Conservation (phyloP, 2,888 invertebrate species). For the Timema cristinae region DNA sequence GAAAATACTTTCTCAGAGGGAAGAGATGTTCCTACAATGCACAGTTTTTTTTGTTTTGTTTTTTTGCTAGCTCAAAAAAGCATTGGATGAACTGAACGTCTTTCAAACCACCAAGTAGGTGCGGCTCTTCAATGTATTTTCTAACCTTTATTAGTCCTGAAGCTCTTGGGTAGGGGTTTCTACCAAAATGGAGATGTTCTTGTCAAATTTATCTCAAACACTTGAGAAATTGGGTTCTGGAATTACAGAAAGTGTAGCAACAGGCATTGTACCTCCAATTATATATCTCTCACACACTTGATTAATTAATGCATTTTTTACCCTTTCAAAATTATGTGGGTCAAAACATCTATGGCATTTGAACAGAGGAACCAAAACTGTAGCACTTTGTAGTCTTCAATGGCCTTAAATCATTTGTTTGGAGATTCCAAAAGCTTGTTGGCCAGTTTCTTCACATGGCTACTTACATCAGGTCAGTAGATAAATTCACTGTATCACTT, state of each 20-base stretch:
- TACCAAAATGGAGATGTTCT: background rate
- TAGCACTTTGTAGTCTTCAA: conserved; percentile 7
- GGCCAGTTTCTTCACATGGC: background rate
- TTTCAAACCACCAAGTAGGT: conserved; percentile 34
- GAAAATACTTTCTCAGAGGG: conserved; percentile 37
- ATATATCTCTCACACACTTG: too few relatives aligned
- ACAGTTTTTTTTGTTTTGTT: too few relatives aligned
- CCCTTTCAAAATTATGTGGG: too few relatives aligned
- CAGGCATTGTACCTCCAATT: too few relatives aligned
- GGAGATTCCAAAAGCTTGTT: background rate
- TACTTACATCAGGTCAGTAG: background rate
- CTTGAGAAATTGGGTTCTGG: too few relatives aligned
- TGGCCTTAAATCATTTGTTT: background rate
- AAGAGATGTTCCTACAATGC: conserved; percentile 36
- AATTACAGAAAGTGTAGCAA: too few relatives aligned
- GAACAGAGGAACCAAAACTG: conserved; percentile 7
- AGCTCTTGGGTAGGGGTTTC: conserved; percentile 21
- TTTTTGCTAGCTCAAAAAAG: conserved; percentile 32
- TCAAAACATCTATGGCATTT: conserved; percentile 5
- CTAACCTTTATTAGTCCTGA: conserved; percentile 30
- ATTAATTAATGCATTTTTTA: too few relatives aligned
- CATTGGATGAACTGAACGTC: conserved; percentile 30
- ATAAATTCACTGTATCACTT: background rate
- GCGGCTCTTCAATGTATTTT: conserved; percentile 29
- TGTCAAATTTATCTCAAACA: conserved; percentile 25